These are phyloP conservation scores for Prorops nasuta DNA, from an alignment of 1,140 invertebrate genomes.

Conservation along the genomic window DNA sequence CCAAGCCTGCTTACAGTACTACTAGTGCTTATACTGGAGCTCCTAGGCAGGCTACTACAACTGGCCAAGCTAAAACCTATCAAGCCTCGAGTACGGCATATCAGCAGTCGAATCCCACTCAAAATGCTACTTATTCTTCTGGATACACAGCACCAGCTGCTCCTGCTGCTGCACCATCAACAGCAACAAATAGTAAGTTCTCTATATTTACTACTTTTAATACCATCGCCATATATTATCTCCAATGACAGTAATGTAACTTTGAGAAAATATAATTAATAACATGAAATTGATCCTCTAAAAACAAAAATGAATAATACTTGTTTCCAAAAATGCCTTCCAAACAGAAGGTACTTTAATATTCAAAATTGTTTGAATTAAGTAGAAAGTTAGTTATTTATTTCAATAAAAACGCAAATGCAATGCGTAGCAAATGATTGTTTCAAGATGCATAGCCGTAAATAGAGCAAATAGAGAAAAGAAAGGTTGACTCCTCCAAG, in stretches of 20 bases:
- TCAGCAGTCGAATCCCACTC: slow-evolving; percentile 51
- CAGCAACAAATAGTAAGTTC: slow-evolving; percentile 54
- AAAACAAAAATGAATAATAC: slow-evolving; percentile 20
- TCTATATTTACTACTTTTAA: slow-evolving; percentile 7
- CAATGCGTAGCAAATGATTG: slow-evolving; percentile 12
- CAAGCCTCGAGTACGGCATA: slow-evolving; percentile 53
- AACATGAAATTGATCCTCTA: slow-evolving; percentile 52
- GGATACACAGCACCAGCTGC: slow-evolving; percentile 60
- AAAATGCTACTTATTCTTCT: slow-evolving; percentile 51
- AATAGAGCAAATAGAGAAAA: slow-evolving; percentile 14
- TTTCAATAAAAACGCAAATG: no score
- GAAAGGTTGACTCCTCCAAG: slow-evolving; percentile 38
- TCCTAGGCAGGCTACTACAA: slow-evolving; percentile 60
- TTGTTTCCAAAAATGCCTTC: no score
- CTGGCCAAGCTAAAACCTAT: slow-evolving; percentile 58
- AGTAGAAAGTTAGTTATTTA: no score
- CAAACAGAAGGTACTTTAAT: no score
- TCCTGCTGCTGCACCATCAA: slow-evolving; percentile 60
- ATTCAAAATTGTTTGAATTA: no score
- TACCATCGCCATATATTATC: background rate
- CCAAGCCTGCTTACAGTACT: slow-evolving; percentile 65
- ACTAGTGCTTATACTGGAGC: slow-evolving; percentile 65
- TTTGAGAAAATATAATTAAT: slow-evolving; percentile 36
- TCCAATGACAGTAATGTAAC: slow-evolving; percentile 10
- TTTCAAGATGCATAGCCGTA: no score